A percentile compares a stretch with the other conserved stretches of the same genome.
Evolutionary conservation across 1,140 invertebrate genomes (phyloP).

Genomic region (Carcinoscorpius rotundicauda): DNA sequence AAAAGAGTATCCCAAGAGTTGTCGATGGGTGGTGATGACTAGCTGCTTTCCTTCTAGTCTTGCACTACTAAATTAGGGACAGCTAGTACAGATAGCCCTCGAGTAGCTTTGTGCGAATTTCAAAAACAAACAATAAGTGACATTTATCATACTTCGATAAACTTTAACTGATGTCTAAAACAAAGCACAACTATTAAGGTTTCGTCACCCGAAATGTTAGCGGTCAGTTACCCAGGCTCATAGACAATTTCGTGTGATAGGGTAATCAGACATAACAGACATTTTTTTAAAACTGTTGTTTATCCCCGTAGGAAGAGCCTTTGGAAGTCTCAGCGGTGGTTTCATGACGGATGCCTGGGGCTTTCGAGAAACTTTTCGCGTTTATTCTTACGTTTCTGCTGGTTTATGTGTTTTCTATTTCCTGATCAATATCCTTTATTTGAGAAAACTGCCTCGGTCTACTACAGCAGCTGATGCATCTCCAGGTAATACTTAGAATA

Average conservation of each 20-base stretch:
- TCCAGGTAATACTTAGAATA: too few relatives aligned
- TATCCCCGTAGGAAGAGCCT: slow-evolving; percentile 49
- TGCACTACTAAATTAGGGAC: too few relatives aligned
- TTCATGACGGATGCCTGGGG: slow-evolving; percentile 58
- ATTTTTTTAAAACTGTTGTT: not conserved
- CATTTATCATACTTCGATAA: too few relatives aligned
- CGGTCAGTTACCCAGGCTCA: not conserved
- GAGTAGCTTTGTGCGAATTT: too few relatives aligned
- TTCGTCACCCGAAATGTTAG: not conserved
- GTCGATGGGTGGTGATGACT: too few relatives aligned
- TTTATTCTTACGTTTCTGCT: slow-evolving; percentile 46
- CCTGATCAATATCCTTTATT: slow-evolving; percentile 8
- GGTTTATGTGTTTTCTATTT: slow-evolving; percentile 8
- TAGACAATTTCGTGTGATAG: not conserved
- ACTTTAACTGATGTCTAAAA: not conserved
- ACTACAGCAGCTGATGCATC: too few relatives aligned
- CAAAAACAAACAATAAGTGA: too few relatives aligned
- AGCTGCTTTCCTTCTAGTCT: too few relatives aligned
- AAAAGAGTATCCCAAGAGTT: too few relatives aligned
- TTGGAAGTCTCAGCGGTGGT: slow-evolving; percentile 59
- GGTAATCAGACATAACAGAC: not conserved
- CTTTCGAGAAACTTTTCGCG: slow-evolving; percentile 53
- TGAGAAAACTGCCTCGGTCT: not conserved
- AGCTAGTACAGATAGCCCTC: too few relatives aligned
- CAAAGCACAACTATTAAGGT: not conserved